phyloP scores from a whole-genome alignment of 2,888 invertebrate species.

The Gibbula magus region DNA sequence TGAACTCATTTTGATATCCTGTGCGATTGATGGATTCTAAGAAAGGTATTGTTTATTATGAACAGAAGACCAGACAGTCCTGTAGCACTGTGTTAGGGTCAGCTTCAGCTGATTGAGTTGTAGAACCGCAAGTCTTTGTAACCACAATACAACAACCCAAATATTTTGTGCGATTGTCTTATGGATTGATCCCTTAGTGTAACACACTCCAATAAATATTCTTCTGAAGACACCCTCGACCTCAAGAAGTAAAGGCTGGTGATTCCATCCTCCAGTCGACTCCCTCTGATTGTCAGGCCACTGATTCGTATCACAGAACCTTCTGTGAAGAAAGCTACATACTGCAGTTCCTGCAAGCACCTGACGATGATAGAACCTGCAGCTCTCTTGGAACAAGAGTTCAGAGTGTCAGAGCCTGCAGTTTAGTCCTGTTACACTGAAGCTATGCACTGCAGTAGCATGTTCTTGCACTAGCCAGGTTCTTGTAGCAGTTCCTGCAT shows the following conservation, averaged over 20 bases:
- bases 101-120: neutral
- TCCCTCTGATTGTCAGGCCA: neutral
- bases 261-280: neutral
- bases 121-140: too few relatives aligned
- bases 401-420: too few relatives aligned
- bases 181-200: conserved; percentile 12
- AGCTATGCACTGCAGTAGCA: too few relatives aligned
- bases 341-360: neutral
- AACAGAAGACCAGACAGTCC: neutral
- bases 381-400: neutral
- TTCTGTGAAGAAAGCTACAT: neutral
- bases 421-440: too few relatives aligned
- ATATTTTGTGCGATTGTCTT: conserved; percentile 1
- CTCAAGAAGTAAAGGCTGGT: neutral
- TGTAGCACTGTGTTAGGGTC: conserved; percentile 16
- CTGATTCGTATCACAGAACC: neutral
- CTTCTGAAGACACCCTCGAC: neutral
- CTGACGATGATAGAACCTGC: neutral
- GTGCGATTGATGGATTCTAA: neutral
- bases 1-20: conserved; percentile 4
- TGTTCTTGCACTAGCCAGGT: too few relatives aligned
- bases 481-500: too few relatives aligned
- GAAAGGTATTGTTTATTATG: neutral
- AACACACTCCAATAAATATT: conserved; percentile 14
- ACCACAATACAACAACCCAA: too few relatives aligned